Evolutionary conservation across 1,140 invertebrate species (phyloP).

Genomic region (Caenorhabditis remanei): DNA sequence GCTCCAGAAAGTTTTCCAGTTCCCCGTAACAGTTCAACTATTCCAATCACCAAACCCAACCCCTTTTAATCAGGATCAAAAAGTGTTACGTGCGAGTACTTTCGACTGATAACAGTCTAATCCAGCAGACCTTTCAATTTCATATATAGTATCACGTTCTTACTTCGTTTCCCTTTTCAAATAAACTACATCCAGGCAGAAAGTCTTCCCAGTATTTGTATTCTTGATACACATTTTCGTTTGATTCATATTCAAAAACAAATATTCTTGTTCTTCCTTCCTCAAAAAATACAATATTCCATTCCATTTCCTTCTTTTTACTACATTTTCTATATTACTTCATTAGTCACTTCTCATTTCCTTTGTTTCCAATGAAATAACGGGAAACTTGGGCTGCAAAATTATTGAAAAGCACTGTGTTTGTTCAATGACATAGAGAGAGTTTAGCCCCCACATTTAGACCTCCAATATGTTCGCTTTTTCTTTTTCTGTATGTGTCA

Average conservation of each 20-base stretch:
- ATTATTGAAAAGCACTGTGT: background rate
- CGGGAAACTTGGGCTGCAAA: conserved; percentile 2
- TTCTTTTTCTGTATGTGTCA: background rate
- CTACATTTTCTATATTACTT: background rate
- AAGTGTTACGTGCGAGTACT: background rate
- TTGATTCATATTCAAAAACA: background rate
- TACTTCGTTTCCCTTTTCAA: background rate
- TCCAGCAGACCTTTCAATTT: background rate
- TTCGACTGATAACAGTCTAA: conserved; percentile 5
- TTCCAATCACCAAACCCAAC: background rate
- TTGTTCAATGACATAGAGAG: conserved; percentile 17
- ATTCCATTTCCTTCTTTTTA: background rate
- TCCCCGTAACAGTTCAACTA: no score
- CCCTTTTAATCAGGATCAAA: background rate
- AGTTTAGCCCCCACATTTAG: conserved; percentile 7
- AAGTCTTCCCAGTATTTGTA: no score
- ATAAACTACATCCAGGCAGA: no score
- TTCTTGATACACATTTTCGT: background rate
- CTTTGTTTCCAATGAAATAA: conserved; percentile 13
- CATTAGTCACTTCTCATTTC: conserved; percentile 12
- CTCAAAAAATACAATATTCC: background rate
- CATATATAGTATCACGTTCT: background rate
- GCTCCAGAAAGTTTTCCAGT: no score
- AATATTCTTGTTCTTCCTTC: background rate
- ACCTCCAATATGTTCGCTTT: background rate